Evolutionary conservation across 2,888 invertebrate species (phyloP), one percentile per base, ranked within the genome.

Genomic region (Tinea semifulvella): DNA sequence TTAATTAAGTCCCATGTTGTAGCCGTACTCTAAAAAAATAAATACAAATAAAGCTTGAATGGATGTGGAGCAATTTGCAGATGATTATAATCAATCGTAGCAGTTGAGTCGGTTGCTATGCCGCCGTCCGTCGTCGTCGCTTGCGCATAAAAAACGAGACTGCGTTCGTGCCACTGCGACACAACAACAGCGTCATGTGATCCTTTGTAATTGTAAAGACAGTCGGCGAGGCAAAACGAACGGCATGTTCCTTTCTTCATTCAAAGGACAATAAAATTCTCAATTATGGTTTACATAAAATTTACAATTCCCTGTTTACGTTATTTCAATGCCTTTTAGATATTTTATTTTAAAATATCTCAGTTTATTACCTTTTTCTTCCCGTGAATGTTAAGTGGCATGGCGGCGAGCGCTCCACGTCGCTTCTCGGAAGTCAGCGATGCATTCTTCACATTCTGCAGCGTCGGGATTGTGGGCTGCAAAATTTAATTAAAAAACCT

Each of bases 171-270:
- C 40, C 18, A 26, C 45, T 18, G 22, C 18, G 18, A 39, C 42
- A 36, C 36, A 46, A 46, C 42, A 46, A 46, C 42, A 10, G 36
- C 42, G 45, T 35, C 40, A 46, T 46, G 40, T 46, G 45, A 26
- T 44, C 44, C 43, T 47, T 46, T 42, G 14, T 42, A 42, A 36
- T 18, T 4, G 18, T 18, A 10, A 26, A 28, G 31, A 17, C 16
- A 2, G 28, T 43, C 14, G 31, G 10, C 36, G 36, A 36, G 36
- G 10, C 36, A 36, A 36, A 36, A 36, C 36, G 17, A 36, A 36
- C 36, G 36, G 36, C 36, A 18, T 36, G 18, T 36, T 36, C 36
- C 36, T 18, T 36, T 36, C 36, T 36, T 36, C n/a, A 36, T 31
- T 18, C 16, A 36, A 36, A 18, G 36, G 7, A 36, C 36, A 36